These are phyloP conservation scores for Phortica okadai DNA, from an alignment of 2,888 invertebrate species.

Conservation along the genomic window DNA sequence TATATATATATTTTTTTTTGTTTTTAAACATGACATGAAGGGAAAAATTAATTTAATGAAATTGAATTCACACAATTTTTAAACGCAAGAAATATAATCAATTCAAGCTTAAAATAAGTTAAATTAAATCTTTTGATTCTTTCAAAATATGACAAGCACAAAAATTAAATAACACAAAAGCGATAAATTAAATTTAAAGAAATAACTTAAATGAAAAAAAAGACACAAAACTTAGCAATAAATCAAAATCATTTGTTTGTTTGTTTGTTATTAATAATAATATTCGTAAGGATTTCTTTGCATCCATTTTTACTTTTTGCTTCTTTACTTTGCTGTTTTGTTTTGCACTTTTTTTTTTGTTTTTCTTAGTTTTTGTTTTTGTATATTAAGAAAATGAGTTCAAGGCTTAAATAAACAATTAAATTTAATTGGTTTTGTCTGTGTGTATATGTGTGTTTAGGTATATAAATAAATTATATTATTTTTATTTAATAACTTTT, in stretches of 20 bases:
- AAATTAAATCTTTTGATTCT: not conserved
- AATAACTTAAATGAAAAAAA: too few relatives aligned
- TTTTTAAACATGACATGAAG: slow-evolving; percentile 33
- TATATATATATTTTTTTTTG: slow-evolving; percentile 39
- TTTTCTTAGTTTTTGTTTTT: too few relatives aligned
- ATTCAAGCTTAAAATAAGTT: not conserved
- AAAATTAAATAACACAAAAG: too few relatives aligned
- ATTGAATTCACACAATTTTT: slow-evolving; percentile 8
- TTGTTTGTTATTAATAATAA: not conserved
- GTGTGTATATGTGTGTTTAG: too few relatives aligned
- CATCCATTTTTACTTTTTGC: not conserved
- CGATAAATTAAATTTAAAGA: too few relatives aligned
- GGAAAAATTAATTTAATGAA: slow-evolving; percentile 34
- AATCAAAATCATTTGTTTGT: too few relatives aligned
- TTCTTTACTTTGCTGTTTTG: not conserved
- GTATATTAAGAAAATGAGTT: not conserved
- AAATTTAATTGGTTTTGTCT: not conserved
- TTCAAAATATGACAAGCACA: not conserved
- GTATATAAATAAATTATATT: too few relatives aligned
- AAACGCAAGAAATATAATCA: not conserved
- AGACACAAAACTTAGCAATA: too few relatives aligned
- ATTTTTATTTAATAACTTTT: too few relatives aligned
- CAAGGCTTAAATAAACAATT: not conserved
- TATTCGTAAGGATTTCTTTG: slow-evolving; percentile 7
- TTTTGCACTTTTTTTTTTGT: too few relatives aligned